Evolutionary conservation across 2,888 invertebrate species (phyloP).

Genomic region (Pheosia tremula): DNA sequence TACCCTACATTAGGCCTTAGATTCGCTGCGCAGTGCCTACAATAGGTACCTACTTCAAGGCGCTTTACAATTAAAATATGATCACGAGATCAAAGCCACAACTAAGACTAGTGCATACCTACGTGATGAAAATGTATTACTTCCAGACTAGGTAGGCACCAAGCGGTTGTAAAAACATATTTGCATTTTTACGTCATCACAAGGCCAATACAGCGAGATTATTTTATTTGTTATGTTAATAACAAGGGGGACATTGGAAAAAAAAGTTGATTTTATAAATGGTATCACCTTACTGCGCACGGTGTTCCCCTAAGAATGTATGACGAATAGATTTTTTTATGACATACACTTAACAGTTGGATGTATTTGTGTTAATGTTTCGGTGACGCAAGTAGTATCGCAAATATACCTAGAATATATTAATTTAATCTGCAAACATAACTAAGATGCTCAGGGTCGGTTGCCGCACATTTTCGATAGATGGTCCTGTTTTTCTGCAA

Average conservation of each 20-base stretch:
- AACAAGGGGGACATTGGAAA: constrained; percentile 10
- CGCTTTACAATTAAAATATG: no score
- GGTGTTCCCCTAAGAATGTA: constrained; percentile 1
- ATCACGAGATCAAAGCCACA: neutral
- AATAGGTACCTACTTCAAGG: no score
- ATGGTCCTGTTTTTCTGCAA: no score
- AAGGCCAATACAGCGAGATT: constrained; percentile 19
- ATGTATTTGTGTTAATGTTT: neutral
- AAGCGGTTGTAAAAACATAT: constrained; percentile 27
- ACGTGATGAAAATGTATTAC: constrained; percentile 28
- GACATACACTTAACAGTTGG: neutral
- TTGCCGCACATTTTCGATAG: no score
- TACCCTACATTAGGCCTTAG: no score
- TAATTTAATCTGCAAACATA: neutral
- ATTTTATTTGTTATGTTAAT: constrained; percentile 18
- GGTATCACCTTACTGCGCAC: neutral
- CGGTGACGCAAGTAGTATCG: neutral
- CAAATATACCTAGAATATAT: neutral
- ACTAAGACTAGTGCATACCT: constrained; percentile 8
- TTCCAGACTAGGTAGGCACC: constrained; percentile 7
- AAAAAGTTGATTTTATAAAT: neutral
- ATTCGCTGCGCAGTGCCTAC: no score
- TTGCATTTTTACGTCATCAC: constrained; percentile 24
- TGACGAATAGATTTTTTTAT: neutral
- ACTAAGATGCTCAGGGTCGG: no score